These are phyloP conservation scores for Papilio dardanus DNA, from an alignment of 1,140 invertebrate species.

Conservation along the genomic window DNA sequence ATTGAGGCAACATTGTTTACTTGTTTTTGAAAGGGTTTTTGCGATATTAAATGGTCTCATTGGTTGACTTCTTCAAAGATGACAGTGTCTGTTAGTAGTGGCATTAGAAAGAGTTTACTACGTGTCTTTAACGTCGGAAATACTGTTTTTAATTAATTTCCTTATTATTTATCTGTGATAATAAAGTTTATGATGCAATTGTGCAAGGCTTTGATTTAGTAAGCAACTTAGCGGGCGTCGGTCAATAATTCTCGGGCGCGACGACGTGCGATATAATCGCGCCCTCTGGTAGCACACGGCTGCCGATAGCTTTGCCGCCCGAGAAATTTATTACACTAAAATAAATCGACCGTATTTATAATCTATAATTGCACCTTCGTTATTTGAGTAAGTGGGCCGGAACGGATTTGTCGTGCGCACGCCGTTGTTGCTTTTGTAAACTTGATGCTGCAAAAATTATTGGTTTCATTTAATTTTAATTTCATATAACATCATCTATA, in stretches of 20 bases:
- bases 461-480: background rate
- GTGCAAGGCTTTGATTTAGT: slow-evolving; percentile 1
- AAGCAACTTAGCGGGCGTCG: slow-evolving; percentile 39
- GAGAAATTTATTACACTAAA: slow-evolving; percentile 36
- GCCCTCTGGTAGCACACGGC: slow-evolving; percentile 42
- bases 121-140: background rate
- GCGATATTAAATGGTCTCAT: background rate
- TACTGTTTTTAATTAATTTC: background rate
- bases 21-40: background rate
- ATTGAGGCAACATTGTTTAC: background rate
- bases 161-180: background rate
- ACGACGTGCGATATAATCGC: slow-evolving; percentile 56
- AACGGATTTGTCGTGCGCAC: slow-evolving; percentile 35
- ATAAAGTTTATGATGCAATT: slow-evolving; percentile 5
- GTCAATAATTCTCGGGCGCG: slow-evolving; percentile 56
- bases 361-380: slow-evolving; percentile 37
- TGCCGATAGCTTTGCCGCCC: slow-evolving; percentile 12
- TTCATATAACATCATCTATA: background rate
- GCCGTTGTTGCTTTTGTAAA: slow-evolving; percentile 10
- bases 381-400: slow-evolving; percentile 29
- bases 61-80: background rate
- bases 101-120: no score
- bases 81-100: no score
- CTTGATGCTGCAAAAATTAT: background rate
- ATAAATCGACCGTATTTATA: slow-evolving; percentile 37